Conservation (phyloP, 2,888 invertebrate species). For the Augiades crinisus region DNA sequence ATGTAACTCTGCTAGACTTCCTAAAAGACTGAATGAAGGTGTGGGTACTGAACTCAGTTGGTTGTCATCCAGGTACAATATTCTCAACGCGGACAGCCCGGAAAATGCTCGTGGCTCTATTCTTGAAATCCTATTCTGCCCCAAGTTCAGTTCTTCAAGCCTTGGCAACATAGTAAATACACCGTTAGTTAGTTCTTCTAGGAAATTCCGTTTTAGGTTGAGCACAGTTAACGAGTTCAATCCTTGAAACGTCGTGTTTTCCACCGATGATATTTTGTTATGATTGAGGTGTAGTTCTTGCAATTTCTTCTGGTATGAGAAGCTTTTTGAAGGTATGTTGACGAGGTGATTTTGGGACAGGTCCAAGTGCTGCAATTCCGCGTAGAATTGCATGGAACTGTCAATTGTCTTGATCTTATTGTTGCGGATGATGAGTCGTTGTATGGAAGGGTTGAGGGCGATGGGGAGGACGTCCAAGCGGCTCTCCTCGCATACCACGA, state of each 20-base stretch:
- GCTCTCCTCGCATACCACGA: constrained; percentile 92
- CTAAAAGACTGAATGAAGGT: constrained; percentile 85
- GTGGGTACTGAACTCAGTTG: constrained; percentile 89
- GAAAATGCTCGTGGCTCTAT: constrained; percentile 90
- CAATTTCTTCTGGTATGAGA: constrained; percentile 89
- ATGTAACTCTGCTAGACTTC: constrained; percentile 91
- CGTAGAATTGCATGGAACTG: constrained; percentile 94
- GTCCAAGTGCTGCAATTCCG: constrained; percentile 92
- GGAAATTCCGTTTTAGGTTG: constrained; percentile 90
- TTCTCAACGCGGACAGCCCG: constrained; percentile 87
- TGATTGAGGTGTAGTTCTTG: constrained; percentile 91
- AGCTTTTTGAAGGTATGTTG: constrained; percentile 89
- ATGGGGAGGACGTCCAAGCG: constrained; percentile 94
- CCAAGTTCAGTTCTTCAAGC: constrained; percentile 92
- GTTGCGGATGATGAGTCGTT: constrained; percentile 90
- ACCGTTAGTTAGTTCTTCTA: constrained; percentile 88
- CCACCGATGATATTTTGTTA: constrained; percentile 91
- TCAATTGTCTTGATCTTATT: constrained; percentile 94
- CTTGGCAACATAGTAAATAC: constrained; percentile 88
- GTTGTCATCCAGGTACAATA: constrained; percentile 92
- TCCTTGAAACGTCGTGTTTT: constrained; percentile 90
- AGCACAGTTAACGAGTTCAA: constrained; percentile 89
- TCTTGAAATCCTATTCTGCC: constrained; percentile 91
- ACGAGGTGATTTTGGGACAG: constrained; percentile 92
- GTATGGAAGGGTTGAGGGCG: constrained; percentile 94